Evolutionary conservation across 2,113 vertebrate species (phyloP), one percentile per base, ranked within the genome.

Genomic region (Dicerorhinus sumatrensis): DNA sequence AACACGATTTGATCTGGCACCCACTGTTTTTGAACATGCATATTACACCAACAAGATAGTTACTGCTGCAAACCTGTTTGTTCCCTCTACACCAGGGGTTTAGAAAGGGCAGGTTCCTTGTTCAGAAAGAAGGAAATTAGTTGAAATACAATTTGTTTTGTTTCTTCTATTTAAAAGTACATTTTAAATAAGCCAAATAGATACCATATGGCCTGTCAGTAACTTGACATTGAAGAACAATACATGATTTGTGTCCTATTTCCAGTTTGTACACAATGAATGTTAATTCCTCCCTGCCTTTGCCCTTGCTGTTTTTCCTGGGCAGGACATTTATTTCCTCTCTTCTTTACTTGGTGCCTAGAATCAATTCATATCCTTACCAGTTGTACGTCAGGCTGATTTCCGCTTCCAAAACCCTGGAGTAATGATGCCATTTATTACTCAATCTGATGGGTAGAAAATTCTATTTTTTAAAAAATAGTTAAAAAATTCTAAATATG

Each of bases 161-260:
- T 14, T 81, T 92, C 65, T 94, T 82, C 48, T 29, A 60, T 1
- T 79, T 95, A 79, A 16, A 98, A 95, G 56, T 94, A 93, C 29
- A 58, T 86, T 92, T 93, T 58, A 90, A 94, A 81, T 42, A 48
- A 82, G 60, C 31, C 54, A 60, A 89, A 93, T 31, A 70, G 56
- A 75, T n/a, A 48, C 46, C 73, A 86, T 39, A n/a, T 56, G 29
- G 21, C 51, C 8, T 73, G 92, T 56, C 1, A 5, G 48, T 97
- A 89, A 46, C 56, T 67, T 83, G 56, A 85, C 87, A 94, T 0
- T 77, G 80, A 97, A 93, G 65, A 93, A 80, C 23, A 91, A 94
- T 31, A 25, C 0, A 69, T 42, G 23, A 75, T 84, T 97, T 96
- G 14, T 58, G 70, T 94, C 84, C 63, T 20, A 62, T 91, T 95